phyloP scores from a whole-genome alignment of 2,797 vertebrate species.

The Apodemus agrarius region DNA sequence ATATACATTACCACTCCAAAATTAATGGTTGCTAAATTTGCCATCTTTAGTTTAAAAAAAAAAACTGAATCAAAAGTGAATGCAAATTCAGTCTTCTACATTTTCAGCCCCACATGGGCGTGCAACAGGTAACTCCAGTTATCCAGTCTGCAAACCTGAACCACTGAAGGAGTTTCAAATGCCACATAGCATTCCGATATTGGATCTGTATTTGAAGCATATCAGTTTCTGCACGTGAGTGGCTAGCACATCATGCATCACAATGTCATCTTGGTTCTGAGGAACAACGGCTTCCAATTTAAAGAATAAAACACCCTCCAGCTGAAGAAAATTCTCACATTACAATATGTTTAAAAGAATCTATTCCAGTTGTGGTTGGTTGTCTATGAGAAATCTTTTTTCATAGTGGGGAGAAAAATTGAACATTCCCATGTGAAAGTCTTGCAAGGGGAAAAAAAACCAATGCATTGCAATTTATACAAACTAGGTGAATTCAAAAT shows the following conservation, averaged over 20 bases:
- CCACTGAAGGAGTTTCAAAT: conserved; percentile 52
- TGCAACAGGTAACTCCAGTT: conserved; percentile 78
- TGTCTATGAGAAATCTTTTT: conserved; percentile 87
- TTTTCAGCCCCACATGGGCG: conserved; percentile 1
- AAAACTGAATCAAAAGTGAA: conserved; percentile 14
- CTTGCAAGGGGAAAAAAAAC: conserved; percentile 67
- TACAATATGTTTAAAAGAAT: conserved; percentile 88
- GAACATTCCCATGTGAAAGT: conserved; percentile 87
- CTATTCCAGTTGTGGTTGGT: conserved; percentile 90
- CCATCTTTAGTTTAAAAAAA: conserved; percentile 58
- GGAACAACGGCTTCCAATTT: conserved; percentile 88
- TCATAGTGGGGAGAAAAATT: conserved; percentile 75
- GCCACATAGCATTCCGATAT: conserved; percentile 78
- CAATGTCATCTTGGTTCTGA: conserved; percentile 83
- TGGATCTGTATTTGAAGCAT: conserved; percentile 76
- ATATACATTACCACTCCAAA: neutral
- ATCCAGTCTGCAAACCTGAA: conserved; percentile 62
- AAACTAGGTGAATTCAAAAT: conserved; percentile 89
- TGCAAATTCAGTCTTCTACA: neutral
- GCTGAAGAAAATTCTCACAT: conserved; percentile 91
- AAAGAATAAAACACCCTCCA: conserved; percentile 88
- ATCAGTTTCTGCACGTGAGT: conserved; percentile 79
- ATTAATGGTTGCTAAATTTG: conserved; percentile 41
- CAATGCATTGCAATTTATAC: conserved; percentile 81
- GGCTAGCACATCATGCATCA: conserved; percentile 84